phyloP scores from a whole-genome alignment of 2,113 vertebrate species.

The Hippocampus guttulatus region DNA sequence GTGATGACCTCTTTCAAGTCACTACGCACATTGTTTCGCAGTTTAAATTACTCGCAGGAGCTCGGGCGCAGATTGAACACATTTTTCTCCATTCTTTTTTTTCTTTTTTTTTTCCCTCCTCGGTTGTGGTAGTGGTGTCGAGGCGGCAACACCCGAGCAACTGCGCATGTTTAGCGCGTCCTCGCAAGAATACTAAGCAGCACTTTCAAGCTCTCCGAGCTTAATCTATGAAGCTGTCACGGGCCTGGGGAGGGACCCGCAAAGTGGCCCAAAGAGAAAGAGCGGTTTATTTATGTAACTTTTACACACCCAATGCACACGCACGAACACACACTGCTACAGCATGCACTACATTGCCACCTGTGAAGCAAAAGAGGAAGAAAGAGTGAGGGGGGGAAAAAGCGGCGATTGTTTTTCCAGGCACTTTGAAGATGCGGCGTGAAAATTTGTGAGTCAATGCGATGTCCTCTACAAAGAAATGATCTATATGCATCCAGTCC shows the following conservation, averaged over 20 bases:
- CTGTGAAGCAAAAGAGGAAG: not conserved
- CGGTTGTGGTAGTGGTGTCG: not conserved
- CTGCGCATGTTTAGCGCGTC: not conserved
- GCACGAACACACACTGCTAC: not conserved
- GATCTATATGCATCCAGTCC: slow-evolving; percentile 2
- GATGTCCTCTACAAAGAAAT: slow-evolving; percentile 10
- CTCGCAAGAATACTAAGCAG: slow-evolving; percentile 8
- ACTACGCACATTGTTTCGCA: not conserved
- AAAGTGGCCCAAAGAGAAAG: slow-evolving; percentile 4
- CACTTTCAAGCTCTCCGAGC: not conserved
- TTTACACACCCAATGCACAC: not conserved
- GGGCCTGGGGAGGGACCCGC: slow-evolving; percentile 1
- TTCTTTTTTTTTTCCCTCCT: not conserved
- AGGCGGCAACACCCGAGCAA: not conserved
- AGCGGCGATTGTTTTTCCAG: not conserved
- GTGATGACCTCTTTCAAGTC: not conserved
- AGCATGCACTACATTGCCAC: not conserved
- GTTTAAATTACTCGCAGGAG: not conserved
- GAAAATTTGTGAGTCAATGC: slow-evolving; percentile 8
- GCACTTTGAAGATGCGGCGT: not conserved
- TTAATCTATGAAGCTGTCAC: slow-evolving; percentile 7
- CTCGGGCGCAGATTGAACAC: not conserved
- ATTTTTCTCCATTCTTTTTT: slow-evolving; percentile 1
- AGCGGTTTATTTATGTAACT: not conserved
- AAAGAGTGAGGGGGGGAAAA: not conserved